Conservation (phyloP, 35 echinoderm and acorn worm species). For the Heliocidaris tuberculata region DNA sequence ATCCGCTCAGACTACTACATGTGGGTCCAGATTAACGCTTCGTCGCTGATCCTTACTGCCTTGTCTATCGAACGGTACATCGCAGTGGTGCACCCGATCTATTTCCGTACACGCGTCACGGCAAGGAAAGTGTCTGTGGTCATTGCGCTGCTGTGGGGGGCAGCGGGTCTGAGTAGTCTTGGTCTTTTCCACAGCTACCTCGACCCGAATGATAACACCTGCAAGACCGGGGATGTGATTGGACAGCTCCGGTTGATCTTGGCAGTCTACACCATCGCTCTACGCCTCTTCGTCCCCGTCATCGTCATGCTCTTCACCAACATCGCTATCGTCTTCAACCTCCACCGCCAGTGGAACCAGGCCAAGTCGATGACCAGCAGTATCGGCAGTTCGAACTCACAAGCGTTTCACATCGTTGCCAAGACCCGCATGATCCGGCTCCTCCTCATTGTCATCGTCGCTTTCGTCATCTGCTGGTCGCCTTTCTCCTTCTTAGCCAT, state of each 20-base stretch:
- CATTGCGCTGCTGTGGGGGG: background rate
- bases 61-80: background rate
- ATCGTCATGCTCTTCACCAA: background rate
- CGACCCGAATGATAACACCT: background rate
- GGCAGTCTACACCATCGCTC: background rate
- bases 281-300: background rate
- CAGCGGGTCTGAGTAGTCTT: background rate
- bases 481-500: background rate
- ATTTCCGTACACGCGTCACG: background rate
- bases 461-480: conserved; percentile 7
- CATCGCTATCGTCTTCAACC: background rate
- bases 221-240: background rate
- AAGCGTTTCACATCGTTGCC: background rate
- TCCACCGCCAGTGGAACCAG: background rate
- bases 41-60: background rate
- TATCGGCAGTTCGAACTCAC: background rate
- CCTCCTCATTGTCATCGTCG: background rate
- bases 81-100: background rate
- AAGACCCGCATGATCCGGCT: background rate
- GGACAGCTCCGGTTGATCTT: background rate
- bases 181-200: background rate
- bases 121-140: background rate
- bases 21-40: background rate
- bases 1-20: background rate
- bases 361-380: background rate